Evolutionary conservation across 2,797 vertebrate species (phyloP).

Genomic region (Sphaeramia orbicularis): DNA sequence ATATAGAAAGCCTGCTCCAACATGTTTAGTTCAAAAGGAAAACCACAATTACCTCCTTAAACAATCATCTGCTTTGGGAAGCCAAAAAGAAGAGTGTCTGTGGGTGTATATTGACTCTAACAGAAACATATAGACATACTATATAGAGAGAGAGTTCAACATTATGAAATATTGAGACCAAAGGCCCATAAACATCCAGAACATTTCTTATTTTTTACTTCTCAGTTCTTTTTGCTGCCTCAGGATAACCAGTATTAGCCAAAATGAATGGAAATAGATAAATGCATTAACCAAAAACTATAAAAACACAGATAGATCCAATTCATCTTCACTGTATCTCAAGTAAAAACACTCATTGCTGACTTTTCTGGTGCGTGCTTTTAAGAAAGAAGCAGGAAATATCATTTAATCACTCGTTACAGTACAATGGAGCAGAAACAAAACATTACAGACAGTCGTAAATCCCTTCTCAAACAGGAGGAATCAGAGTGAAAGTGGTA

Average conservation of each 20-base stretch:
- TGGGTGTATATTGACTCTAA: not conserved
- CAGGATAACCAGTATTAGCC: not conserved
- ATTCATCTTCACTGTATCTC: slow-evolving; percentile 15
- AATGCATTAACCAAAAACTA: not conserved
- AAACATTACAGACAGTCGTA: slow-evolving; percentile 46
- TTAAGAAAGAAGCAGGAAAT: slow-evolving; percentile 71
- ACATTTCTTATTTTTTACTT: not conserved
- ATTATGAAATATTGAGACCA: no score
- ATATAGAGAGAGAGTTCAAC: not conserved
- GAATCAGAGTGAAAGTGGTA: slow-evolving; percentile 60
- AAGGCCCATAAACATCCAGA: not conserved
- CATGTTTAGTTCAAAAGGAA: slow-evolving; percentile 62
- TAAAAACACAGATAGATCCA: no score
- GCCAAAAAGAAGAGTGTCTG: slow-evolving; percentile 23
- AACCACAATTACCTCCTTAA: slow-evolving; percentile 72
- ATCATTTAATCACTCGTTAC: slow-evolving; percentile 74
- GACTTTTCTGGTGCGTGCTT: slow-evolving; percentile 62
- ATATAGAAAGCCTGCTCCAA: slow-evolving; percentile 65
- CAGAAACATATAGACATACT: not conserved
- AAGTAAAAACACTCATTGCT: slow-evolving; percentile 65
- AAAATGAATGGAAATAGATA: not conserved
- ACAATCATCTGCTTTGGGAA: slow-evolving; percentile 56
- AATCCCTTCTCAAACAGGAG: slow-evolving; percentile 59
- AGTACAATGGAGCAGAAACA: slow-evolving; percentile 66
- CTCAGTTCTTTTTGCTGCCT: not conserved